phyloP scores from a whole-genome alignment of 1,140 invertebrate genomes.

The Phthorimaea operculella region DNA sequence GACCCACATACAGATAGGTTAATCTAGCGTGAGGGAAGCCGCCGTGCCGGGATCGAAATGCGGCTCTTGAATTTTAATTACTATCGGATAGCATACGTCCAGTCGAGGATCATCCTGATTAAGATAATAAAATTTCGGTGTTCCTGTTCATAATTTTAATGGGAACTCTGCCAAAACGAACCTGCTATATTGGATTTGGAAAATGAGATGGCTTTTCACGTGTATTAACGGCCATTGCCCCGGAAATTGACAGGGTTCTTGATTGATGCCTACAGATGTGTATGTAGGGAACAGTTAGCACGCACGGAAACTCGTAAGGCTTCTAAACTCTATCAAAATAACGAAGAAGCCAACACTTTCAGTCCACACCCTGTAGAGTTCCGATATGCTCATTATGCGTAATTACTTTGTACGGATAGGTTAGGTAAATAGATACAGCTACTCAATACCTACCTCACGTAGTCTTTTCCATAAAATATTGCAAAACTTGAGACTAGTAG shows the following conservation, averaged over 20 bases:
- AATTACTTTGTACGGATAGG: too few relatives aligned
- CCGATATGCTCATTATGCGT: too few relatives aligned
- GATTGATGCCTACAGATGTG: neutral
- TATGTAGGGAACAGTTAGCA: constrained; percentile 4
- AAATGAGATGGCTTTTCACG: neutral
- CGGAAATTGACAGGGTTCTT: constrained; percentile 3
- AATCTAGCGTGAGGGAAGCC: constrained; percentile 29
- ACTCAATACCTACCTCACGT: too few relatives aligned
- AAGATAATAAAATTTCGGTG: too few relatives aligned
- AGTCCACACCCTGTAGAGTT: too few relatives aligned
- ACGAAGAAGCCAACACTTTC: constrained; percentile 6
- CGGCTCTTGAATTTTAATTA: constrained; percentile 40
- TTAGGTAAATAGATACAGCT: too few relatives aligned
- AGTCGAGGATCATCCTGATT: too few relatives aligned
- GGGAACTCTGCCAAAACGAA: too few relatives aligned
- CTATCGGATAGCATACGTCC: constrained; percentile 15
- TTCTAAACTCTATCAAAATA: constrained; percentile 21
- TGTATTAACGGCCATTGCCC: constrained; percentile 1
- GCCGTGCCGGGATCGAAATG: constrained; percentile 26
- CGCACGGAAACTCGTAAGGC: constrained; percentile 12
- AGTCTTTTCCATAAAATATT: too few relatives aligned
- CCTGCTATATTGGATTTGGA: too few relatives aligned
- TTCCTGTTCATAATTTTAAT: too few relatives aligned
- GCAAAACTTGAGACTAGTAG: too few relatives aligned
- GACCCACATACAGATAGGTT: constrained; percentile 40